These are phyloP conservation scores for Malurus cyaneus DNA, from an alignment of 2,113 vertebrate genomes.

Conservation along the genomic window DNA sequence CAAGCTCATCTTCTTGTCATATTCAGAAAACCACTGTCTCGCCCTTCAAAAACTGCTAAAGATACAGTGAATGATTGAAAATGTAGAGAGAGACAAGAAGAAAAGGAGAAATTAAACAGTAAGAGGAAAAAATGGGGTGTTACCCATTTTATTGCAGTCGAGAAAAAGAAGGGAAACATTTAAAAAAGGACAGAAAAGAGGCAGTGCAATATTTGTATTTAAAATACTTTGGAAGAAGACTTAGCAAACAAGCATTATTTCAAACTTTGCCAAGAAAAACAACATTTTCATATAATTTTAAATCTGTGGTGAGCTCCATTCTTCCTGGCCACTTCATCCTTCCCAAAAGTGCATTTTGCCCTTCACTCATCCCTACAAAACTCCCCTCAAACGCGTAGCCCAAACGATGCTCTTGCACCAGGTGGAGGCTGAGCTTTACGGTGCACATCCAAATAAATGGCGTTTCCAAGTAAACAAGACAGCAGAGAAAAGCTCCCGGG, in stretches of 20 bases:
- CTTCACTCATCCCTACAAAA: neutral
- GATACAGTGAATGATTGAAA: neutral
- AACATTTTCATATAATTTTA: neutral
- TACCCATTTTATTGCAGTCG: constrained; percentile 61
- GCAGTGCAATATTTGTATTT: neutral
- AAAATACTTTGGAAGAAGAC: constrained; percentile 11
- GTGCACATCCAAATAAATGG: neutral
- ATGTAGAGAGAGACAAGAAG: neutral
- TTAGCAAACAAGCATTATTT: neutral
- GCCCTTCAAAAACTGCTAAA: neutral
- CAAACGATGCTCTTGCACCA: neutral
- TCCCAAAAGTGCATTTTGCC: neutral
- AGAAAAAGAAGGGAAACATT: constrained; percentile 18
- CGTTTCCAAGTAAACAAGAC: constrained; percentile 12
- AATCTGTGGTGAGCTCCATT: neutral
- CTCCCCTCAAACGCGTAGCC: neutral
- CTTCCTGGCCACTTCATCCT: neutral
- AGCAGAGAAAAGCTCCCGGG: neutral
- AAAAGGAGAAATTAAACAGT: constrained; percentile 40
- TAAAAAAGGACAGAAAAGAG: constrained; percentile 21
- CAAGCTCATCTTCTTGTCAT: neutral
- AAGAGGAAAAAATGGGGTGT: constrained; percentile 35
- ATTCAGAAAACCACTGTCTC: neutral
- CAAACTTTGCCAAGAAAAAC: neutral
- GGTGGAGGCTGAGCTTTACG: neutral